phyloP scores from a whole-genome alignment of 2,888 invertebrate species.

The Andrena hattorfiana region DNA sequence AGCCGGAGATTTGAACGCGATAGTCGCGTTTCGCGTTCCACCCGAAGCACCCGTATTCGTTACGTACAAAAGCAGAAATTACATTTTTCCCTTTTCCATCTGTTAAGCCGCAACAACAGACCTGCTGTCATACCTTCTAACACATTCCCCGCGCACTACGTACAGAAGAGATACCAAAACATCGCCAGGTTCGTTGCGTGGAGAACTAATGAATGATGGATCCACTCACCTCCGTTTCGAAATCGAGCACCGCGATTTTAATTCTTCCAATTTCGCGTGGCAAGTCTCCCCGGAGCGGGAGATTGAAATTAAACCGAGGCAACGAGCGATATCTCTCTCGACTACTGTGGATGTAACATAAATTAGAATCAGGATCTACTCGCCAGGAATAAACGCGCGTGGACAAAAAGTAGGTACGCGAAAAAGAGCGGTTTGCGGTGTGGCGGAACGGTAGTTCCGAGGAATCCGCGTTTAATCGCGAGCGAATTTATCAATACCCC shows the following conservation, averaged over 20 bases:
- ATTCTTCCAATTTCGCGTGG: background rate
- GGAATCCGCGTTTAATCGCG: background rate
- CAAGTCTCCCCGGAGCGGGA: background rate
- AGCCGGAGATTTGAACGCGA: conserved; percentile 31
- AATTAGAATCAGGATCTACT: conserved; percentile 9
- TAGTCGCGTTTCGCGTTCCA: conserved; percentile 30
- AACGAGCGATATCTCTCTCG: background rate
- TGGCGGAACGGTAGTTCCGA: background rate
- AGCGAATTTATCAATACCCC: conserved; percentile 32
- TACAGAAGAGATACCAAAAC: too few species aligned
- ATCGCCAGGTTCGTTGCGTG: too few species aligned
- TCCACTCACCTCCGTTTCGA: background rate
- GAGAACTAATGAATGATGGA: background rate
- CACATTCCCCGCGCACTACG: too few species aligned
- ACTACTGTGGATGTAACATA: background rate
- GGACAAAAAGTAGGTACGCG: background rate
- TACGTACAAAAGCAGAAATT: conserved; percentile 20
- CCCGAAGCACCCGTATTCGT: background rate
- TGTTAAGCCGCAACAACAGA: background rate
- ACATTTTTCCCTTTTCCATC: conserved; percentile 14
- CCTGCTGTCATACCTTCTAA: too few species aligned
- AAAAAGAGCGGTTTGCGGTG: background rate
- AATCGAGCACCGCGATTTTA: background rate
- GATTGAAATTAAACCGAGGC: conserved; percentile 8
- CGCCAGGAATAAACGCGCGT: background rate